phyloP scores from a whole-genome alignment of 2,888 invertebrate genomes.

The Limnephilus rhombicus region DNA sequence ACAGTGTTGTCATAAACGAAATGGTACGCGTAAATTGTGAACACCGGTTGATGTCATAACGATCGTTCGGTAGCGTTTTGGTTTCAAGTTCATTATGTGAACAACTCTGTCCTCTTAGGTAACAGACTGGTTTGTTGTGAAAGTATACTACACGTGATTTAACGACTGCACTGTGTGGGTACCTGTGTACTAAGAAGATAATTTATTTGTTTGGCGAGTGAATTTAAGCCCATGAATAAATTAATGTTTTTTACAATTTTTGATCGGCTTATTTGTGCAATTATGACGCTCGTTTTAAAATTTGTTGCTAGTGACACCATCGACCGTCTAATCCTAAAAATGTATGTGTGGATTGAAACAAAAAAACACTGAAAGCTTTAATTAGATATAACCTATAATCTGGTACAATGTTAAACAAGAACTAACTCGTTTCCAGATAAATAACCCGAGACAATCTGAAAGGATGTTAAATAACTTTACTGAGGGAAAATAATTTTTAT shows the following conservation, averaged over 20 bases:
- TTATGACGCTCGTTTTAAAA: not conserved
- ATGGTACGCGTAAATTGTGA: not conserved
- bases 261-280: not conserved
- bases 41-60: not conserved
- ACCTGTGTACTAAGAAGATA: not conserved
- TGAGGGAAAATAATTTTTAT: too few relatives aligned
- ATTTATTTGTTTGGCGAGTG: not conserved
- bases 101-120: not conserved
- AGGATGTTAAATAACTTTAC: not conserved
- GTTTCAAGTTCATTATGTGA: not conserved
- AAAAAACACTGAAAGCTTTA: not conserved
- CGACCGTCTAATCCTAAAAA: too few relatives aligned
- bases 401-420: not conserved
- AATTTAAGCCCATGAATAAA: not conserved
- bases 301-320: not conserved
- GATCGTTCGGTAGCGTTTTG: not conserved
- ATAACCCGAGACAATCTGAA: not conserved
- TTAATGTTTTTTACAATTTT: not conserved
- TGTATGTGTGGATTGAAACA: not conserved
- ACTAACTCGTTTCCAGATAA: not conserved
- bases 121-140: conserved; percentile 27
- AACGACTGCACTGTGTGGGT: not conserved
- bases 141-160: not conserved
- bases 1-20: not conserved
- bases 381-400: too few relatives aligned